phyloP scores from a whole-genome alignment of 2,113 vertebrate genomes.

The Synodontis membranacea region DNA sequence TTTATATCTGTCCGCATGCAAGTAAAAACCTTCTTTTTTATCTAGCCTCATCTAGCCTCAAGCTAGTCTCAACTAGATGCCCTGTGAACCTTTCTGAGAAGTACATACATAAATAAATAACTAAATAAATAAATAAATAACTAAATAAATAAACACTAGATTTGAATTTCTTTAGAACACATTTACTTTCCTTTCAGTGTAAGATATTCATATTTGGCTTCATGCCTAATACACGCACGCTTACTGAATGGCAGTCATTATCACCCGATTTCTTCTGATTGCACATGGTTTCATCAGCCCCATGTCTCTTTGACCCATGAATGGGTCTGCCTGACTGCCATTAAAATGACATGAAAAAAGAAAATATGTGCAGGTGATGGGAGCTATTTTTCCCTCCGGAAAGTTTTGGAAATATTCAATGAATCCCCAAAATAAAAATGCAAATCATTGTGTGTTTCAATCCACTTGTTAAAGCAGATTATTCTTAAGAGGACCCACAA shows the following conservation, averaged over 20 bases:
- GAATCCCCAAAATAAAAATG: not conserved
- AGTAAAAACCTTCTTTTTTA: not conserved
- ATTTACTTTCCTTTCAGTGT: not conserved
- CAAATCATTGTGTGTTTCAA: constrained; percentile 1
- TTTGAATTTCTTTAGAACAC: not conserved
- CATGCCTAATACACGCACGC: not conserved
- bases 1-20: not conserved
- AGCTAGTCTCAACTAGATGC: not conserved
- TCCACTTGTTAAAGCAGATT: not conserved
- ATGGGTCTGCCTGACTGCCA: constrained; percentile 39
- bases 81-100: not conserved
- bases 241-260: constrained; percentile 37
- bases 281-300: constrained; percentile 53
- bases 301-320: constrained; percentile 43
- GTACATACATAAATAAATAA: not conserved
- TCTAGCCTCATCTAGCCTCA: not conserved
- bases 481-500: not conserved
- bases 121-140: not conserved
- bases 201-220: not conserved
- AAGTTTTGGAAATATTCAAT: not conserved
- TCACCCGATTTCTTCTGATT: constrained; percentile 35
- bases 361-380: constrained; percentile 15
- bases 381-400: not conserved
- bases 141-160: not conserved
- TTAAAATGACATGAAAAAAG: not conserved